Percentiles rank a stretch among this genome's conserved stretches.
Evolutionary conservation across 2,888 invertebrate species (phyloP).

Genomic region (Drosophila percnosoma): DNA sequence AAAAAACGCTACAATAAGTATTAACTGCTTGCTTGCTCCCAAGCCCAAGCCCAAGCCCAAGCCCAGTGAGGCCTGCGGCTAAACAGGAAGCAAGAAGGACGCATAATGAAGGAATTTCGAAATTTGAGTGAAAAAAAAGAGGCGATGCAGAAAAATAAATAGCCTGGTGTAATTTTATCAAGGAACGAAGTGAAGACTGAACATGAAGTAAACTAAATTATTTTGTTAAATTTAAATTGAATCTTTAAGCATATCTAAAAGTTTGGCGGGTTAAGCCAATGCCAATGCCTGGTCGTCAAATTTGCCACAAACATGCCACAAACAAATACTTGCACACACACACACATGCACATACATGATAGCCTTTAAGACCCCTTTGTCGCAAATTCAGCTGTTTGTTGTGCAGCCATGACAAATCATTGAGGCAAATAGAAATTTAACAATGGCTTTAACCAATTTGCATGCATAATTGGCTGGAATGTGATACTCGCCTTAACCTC

Average conservation of each 20-base stretch:
- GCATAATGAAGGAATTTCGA: conserved; percentile 10
- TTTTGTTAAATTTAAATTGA: not conserved
- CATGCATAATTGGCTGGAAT: conserved; percentile 71
- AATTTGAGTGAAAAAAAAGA: not conserved
- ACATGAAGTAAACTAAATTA: not conserved
- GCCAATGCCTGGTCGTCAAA: not conserved
- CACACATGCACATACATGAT: not conserved
- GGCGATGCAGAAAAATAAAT: conserved; percentile 7
- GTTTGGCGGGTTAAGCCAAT: not conserved
- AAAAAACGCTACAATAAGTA: conserved; percentile 19
- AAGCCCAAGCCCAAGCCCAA: not conserved
- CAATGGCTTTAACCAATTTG: conserved; percentile 69
- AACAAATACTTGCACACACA: conserved; percentile 7
- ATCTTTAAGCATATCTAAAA: not conserved
- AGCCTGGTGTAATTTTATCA: not conserved
- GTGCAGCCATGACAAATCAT: conserved; percentile 40
- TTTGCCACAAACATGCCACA: not conserved
- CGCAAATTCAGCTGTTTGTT: conserved; percentile 2
- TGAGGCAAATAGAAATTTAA: conserved; percentile 54
- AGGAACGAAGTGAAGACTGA: not conserved
- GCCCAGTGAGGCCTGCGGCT: conserved; percentile 13
- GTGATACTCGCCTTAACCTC: conserved; percentile 7
- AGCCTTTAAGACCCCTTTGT: not conserved
- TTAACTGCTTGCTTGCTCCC: conserved; percentile 6
- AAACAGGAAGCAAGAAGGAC: not conserved